Conservation (phyloP, 2,888 invertebrate species). For the Ptilodon capucinus region DNA sequence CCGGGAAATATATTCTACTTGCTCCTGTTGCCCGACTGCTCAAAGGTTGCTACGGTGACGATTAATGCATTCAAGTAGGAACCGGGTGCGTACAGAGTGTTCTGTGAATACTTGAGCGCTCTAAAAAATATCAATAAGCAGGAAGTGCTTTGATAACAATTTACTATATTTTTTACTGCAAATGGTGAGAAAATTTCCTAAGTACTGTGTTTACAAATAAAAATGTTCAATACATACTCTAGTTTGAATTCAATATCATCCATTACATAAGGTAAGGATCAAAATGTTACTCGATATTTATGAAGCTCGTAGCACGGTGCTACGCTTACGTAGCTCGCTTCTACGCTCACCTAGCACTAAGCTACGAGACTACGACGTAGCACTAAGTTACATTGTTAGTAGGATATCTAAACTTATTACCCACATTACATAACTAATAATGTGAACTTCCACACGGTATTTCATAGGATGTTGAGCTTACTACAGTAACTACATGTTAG, state of each 20-base stretch:
- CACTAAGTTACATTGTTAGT: neutral
- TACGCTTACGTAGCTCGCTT: too few species aligned
- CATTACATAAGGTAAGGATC: neutral
- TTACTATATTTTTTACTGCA: too few species aligned
- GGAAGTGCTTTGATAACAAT: too few species aligned
- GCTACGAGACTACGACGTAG: conserved; percentile 1
- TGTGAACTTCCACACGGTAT: too few species aligned
- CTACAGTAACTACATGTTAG: too few species aligned
- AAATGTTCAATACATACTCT: too few species aligned
- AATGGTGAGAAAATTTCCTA: too few species aligned
- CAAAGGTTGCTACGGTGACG: conserved; percentile 29
- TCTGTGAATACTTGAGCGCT: neutral
- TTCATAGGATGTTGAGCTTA: too few species aligned
- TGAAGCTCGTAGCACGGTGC: neutral
- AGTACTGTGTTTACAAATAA: too few species aligned
- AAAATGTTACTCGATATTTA: neutral
- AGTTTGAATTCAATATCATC: too few species aligned
- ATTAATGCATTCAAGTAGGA: conserved; percentile 22
- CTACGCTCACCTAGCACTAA: neutral
- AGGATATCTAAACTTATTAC: neutral
- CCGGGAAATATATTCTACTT: neutral
- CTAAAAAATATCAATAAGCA: neutral
- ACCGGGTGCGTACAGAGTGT: conserved; percentile 2
- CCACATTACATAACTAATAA: neutral
- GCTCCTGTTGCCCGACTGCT: neutral